phyloP scores from a whole-genome alignment of 2,888 invertebrate species.

The Drosophila vallismaia region DNA sequence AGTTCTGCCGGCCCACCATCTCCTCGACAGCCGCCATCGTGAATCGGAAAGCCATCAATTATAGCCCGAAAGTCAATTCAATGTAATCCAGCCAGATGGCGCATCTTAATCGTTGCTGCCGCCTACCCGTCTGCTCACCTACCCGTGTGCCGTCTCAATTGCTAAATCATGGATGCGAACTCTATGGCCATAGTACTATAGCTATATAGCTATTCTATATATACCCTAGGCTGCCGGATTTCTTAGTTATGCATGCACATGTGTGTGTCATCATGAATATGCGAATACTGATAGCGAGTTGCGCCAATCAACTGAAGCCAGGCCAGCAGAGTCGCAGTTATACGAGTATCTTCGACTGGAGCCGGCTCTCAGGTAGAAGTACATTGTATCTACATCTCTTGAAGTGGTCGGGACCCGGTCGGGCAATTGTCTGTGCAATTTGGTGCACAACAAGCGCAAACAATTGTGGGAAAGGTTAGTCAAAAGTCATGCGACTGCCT shows the following conservation, averaged over 20 bases:
- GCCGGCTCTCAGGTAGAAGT: conserved; percentile 11
- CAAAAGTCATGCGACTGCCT: conserved; percentile 60
- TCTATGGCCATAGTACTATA: conserved; percentile 1
- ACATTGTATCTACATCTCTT: conserved; percentile 28
- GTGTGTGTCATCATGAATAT: conserved; percentile 68
- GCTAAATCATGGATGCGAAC: conserved; percentile 42
- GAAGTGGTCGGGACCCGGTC: conserved; percentile 28
- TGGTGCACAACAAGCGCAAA: conserved; percentile 52
- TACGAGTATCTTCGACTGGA: not conserved
- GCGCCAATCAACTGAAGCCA: conserved; percentile 43
- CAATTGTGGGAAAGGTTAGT: conserved; percentile 77
- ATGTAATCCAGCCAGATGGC: conserved; percentile 58
- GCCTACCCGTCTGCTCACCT: conserved; percentile 8
- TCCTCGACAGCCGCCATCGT: conserved; percentile 32
- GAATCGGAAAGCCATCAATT: conserved; percentile 64
- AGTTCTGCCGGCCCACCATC: not conserved
- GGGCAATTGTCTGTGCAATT: conserved; percentile 71
- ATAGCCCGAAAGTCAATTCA: conserved; percentile 61
- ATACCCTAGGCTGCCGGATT: conserved; percentile 11
- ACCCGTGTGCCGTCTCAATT: conserved; percentile 53
- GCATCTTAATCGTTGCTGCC: conserved; percentile 58
- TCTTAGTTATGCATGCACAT: conserved; percentile 71
- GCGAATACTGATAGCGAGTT: conserved; percentile 51
- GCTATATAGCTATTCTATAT: not conserved
- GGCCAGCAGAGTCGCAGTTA: conserved; percentile 1